Base-by-base conservation (phyloP, 2,797 vertebrate species). In the Delichon dasypus region DNA sequence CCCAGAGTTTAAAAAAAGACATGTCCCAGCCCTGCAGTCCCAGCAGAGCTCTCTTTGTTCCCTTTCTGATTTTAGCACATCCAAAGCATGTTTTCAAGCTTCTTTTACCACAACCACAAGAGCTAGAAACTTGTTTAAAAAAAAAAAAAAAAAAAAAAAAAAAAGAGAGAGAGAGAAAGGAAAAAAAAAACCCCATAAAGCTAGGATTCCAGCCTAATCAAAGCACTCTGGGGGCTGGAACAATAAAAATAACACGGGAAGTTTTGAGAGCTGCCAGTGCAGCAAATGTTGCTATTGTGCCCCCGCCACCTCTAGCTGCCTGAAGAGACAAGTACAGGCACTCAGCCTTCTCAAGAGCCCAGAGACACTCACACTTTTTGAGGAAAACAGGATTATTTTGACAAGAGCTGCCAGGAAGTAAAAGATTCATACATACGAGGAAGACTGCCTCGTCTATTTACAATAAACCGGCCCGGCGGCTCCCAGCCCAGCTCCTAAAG, bases 331-430 rank as follows among this genome's bases (percentile, higher is more conserved):
- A 90, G 83, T 9, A 1, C 73, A 89, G 72, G 87, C 85, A 62
- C 62, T 87, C 64, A 57, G 77, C 71, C 57, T 82, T 72, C 73
- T 81, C 8, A 2, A 85, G 71, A 93, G 81, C 65, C 77, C 93
- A 89, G 75, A 93, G 92, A 94, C 7, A 3, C 32, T 79, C 85
- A 90, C 34, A 66, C 68, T 45, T 90, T 91, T 90, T 91, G 77
- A 93, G 61, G 74, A 94, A 94, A 91, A 94, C 53, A 48, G 68
- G 53, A 85, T 94, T 94, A 83, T 96, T 96, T 96, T 93, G 83
- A 93, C 61, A 93, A 66, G 77, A 89, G 61, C 65, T 96, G 85
- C 85, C 94, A 96, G 57, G 81, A 96, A 81, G 77, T 61, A 38
- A 89, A 90, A 95, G n/a, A 54, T 88, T 96, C 80, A 65, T 79